Conservation (phyloP, 2,113 vertebrate genomes). For the Todiramphus chloris region DNA sequence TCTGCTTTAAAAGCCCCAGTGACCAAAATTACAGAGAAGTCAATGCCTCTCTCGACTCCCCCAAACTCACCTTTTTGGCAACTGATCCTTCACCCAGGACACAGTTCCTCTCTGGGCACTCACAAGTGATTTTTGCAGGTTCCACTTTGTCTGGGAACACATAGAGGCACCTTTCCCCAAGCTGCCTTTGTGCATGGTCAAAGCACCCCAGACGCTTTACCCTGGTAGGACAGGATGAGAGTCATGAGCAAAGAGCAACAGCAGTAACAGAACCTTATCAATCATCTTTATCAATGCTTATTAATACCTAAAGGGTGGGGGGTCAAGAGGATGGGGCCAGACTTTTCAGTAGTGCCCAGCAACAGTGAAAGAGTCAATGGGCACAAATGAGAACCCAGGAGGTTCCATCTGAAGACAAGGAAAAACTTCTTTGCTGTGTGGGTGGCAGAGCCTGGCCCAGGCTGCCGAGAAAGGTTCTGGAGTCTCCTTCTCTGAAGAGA, state of each 20-base stretch:
- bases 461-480: not conserved
- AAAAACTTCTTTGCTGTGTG: not conserved
- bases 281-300: not conserved
- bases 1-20: conserved; percentile 9
- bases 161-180: conserved; percentile 93
- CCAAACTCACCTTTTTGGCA: conserved; percentile 85
- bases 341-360: not conserved
- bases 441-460: not conserved
- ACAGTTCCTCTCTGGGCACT: conserved; percentile 89
- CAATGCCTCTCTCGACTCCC: not conserved
- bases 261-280: not conserved
- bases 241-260: not conserved
- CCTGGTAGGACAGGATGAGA: conserved; percentile 65
- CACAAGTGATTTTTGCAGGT: conserved; percentile 91
- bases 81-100: conserved; percentile 90
- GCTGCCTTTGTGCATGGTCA: conserved; percentile 96
- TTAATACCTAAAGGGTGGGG: not conserved
- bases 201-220: conserved; percentile 94
- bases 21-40: not conserved
- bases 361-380: not conserved
- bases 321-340: not conserved
- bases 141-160: conserved; percentile 94
- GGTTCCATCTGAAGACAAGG: not conserved
- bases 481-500: not conserved
- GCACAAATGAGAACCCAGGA: not conserved